Percentiles rank a stretch among this genome's conserved stretches.
Evolutionary conservation across 1,140 invertebrate genomes (phyloP).

Genomic region (Cydia splendana): DNA sequence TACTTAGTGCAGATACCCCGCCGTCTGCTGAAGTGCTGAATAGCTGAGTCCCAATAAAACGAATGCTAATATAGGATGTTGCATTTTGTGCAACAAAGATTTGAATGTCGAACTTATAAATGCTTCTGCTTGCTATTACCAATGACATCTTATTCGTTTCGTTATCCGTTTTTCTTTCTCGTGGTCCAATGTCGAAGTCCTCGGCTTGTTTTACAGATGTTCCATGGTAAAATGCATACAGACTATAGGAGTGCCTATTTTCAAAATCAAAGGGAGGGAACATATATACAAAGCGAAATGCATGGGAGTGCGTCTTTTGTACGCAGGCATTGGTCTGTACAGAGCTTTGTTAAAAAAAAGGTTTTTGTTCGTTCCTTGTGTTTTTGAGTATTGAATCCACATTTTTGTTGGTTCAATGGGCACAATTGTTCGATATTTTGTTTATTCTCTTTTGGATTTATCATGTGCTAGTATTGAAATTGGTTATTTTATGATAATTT

Average conservation of each 20-base stretch:
- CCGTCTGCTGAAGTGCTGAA: too few relatives aligned
- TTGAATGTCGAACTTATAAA: too few relatives aligned
- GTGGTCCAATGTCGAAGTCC: neutral
- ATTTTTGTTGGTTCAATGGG: conserved; percentile 1
- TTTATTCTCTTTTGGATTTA: neutral
- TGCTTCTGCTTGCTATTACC: too few relatives aligned
- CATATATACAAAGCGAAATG: conserved; percentile 29
- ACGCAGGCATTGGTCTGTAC: conserved; percentile 29
- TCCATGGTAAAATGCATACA: neutral
- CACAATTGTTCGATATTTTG: conserved; percentile 1
- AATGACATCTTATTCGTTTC: neutral
- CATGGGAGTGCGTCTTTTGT: conserved; percentile 37
- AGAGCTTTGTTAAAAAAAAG: conserved; percentile 27
- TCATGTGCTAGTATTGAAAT: too few relatives aligned
- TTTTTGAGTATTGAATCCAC: conserved; percentile 10
- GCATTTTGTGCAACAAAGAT: too few relatives aligned
- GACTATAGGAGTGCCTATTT: neutral
- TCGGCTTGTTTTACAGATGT: neutral
- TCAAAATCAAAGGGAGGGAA: conserved; percentile 27
- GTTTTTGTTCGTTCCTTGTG: neutral
- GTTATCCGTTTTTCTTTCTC: neutral
- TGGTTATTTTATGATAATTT: too few relatives aligned
- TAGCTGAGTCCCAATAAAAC: too few relatives aligned
- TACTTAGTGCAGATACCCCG: too few relatives aligned
- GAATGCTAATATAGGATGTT: too few relatives aligned